phyloP scores from a whole-genome alignment of 2,888 invertebrate genomes.

The Prenolepis imparis region DNA sequence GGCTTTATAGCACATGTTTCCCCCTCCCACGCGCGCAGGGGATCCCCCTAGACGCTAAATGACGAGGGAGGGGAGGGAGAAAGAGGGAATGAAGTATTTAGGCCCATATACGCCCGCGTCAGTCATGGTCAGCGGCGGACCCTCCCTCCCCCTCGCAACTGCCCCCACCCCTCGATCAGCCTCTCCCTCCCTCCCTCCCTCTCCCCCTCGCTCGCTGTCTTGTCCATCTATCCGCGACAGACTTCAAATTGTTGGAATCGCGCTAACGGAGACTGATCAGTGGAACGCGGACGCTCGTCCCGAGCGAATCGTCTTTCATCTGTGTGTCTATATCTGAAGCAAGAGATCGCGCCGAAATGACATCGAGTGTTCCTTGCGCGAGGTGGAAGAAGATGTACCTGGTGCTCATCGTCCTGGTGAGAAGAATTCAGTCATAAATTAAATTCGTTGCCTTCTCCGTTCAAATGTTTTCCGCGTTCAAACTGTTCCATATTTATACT shows the following conservation, averaged over 20 bases:
- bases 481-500: background rate
- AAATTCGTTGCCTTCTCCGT: background rate
- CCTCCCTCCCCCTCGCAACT: background rate
- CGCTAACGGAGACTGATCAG: background rate
- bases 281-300: constrained; percentile 4
- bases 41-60: background rate
- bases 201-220: background rate
- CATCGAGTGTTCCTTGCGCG: background rate
- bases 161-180: too few species aligned
- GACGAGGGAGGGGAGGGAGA: background rate
- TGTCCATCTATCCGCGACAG: background rate
- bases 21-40: background rate
- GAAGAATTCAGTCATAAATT: background rate
- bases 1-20: background rate
- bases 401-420: constrained; percentile 32
- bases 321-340: background rate
- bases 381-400: background rate
- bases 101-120: background rate
- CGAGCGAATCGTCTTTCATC: background rate
- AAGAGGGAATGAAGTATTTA: background rate
- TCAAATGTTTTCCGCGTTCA: background rate
- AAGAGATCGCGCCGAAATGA: background rate
- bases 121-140: background rate
- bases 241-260: background rate
- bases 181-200: background rate